Base-by-base conservation (phyloP, 2,888 invertebrate genomes). In the Phalangium opilio region DNA sequence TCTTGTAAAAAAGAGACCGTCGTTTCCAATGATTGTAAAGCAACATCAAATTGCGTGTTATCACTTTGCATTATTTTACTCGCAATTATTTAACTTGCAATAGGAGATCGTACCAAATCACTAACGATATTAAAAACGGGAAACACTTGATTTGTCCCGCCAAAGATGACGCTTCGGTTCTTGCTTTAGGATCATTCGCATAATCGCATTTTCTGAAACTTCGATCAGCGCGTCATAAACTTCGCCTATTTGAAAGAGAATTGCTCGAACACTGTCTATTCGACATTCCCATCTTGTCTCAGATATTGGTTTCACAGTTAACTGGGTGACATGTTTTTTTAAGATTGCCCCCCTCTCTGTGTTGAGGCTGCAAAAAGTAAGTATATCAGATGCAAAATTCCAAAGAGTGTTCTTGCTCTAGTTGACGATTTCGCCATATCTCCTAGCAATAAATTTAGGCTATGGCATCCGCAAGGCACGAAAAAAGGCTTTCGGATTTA, bases 381-480 rank as follows among this genome's bases (percentile, higher is more conserved):
- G 14, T 34, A 34, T n/a, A 34, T 34, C 14, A n/a, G 35, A 3
- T 43, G 43, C 19, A 43, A 20, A 43, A 43, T 43, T 27, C 43
- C 43, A 43, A 43, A 43, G n/a, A 20, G 15, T n/a, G 19, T n/a
- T 4, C n/a, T 20, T 11, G 43, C 18, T 19, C 2, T n/a, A n/a
- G 15, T n/a, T n/a, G n/a, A 21, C n/a, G 21, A 43, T 15, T 43
- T 43, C 4, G 35, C 18, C n/a, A 20, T 20, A 20, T 43, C 43
- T 21, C 43, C 43, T 11, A 43, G 19, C n/a, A 2, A 3, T 20
- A 36, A 20, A 3, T 43, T 43, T 14, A 43, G 15, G 15, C 32
- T 43, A 27, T 43, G 43, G 3, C 43, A 43, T n/a, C 43, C 43
- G 34, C 49, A 49, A n/a, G 49, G 49, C 14, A 15, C 18, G 33